Base-by-base conservation (phyloP, 2,888 invertebrate species). In the Alsophila aescularia region DNA sequence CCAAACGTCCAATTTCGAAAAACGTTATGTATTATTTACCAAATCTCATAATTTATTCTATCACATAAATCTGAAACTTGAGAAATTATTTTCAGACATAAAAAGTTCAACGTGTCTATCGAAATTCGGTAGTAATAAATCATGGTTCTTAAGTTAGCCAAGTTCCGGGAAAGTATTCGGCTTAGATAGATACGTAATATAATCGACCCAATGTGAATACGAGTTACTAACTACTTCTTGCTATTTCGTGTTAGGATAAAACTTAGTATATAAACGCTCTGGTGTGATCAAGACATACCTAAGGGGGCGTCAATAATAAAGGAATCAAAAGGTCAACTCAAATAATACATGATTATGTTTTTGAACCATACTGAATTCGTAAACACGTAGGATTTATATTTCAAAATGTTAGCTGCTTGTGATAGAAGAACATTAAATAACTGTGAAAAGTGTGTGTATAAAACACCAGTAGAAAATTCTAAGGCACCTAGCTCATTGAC, bases 71-170 rank as follows among this genome's bases (percentile, higher is more conserved):
- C 54, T 64, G 18, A 48, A 61, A 64, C 35, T 59, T 53, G 41
- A 39, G 43, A 56, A 60, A 60, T 58, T 42, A 53, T 60, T 55
- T 60, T 58, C 51, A 47, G 52, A 49, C 39, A 52, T 58, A 58
- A 58, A 59, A 62, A 59, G 52, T 57, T 62, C 40, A 62, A 62
- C 59, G 47, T 62, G 60, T 63, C 59, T 60, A 62, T 62, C 55
- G 54, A 35, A 48, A 55, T 58, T 58, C 41, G 47, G 52, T 47
- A 43, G 57, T 57, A 50, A 62, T 59, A 62, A 59, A 60, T 62
- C 54, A 62, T 52, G 54, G 43, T 48, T 48, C 48, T 27, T 37
- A 45, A 54, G 57, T 52, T 40, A 36, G 45, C 34, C 49, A 32
- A 43, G 27, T 51, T 48, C 41, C 39, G 36, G 32, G 31, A 27